A percentile compares a stretch with the other conserved stretches of the same genome.
phyloP scores from a whole-genome alignment of 2,113 vertebrate species.

The Peromyscus californicus region DNA sequence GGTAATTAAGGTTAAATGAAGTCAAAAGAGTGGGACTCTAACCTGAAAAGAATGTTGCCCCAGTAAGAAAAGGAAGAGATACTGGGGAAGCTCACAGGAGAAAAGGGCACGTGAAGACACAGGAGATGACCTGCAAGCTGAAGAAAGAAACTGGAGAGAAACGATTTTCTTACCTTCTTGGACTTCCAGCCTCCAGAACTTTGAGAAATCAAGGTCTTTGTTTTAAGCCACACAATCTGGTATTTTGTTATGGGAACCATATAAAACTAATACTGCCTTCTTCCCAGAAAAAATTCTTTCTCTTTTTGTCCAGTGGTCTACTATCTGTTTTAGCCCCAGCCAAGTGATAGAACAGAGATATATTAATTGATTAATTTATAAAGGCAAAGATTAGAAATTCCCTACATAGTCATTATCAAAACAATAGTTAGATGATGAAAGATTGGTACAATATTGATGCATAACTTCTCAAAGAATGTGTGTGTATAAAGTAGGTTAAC shows the following conservation, averaged over 20 bases:
- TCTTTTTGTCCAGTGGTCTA: not conserved
- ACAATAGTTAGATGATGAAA: slow-evolving; percentile 8
- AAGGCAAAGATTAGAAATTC: slow-evolving; percentile 21
- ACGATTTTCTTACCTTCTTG: not conserved
- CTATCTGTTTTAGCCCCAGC: not conserved
- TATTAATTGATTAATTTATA: not conserved
- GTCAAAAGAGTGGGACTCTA: not conserved
- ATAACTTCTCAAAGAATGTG: not conserved
- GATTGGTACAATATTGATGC: not conserved
- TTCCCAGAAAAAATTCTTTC: not conserved
- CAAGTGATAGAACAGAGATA: not conserved
- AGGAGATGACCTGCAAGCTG: too few relatives aligned
- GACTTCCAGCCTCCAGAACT: not conserved
- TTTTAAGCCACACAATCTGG: not conserved
- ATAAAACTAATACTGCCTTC: not conserved
- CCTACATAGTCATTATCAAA: not conserved
- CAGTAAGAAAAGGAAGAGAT: not conserved
- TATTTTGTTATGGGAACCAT: not conserved
- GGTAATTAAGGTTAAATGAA: not conserved
- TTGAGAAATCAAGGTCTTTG: not conserved
- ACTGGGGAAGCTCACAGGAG: not conserved
- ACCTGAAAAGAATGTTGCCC: not conserved
- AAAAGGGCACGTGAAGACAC: not conserved
- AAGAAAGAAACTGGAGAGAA: not conserved
- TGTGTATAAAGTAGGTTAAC: not conserved